Evolutionary conservation across 1,140 invertebrate species (phyloP).

Genomic region (Drosophila malerkotliana): DNA sequence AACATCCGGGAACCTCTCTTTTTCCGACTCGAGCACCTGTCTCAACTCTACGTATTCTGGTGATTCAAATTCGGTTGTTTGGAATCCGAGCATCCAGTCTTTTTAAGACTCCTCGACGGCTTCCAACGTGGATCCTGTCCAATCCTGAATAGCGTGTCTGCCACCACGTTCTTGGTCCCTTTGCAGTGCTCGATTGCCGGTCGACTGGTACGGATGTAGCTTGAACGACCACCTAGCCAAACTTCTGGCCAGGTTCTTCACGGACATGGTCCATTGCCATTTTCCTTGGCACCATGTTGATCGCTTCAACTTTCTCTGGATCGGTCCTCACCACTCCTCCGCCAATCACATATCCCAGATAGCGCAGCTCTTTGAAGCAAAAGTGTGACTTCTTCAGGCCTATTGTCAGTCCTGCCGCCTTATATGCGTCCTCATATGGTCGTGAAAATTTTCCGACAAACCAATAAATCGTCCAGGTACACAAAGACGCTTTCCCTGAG

Average conservation of each 20-base stretch:
- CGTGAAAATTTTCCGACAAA: constrained; percentile 46
- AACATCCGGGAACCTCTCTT: neutral
- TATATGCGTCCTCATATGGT: neutral
- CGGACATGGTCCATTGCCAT: constrained; percentile 2
- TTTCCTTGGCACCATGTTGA: constrained; percentile 16
- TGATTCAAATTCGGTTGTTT: constrained; percentile 4
- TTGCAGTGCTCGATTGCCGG: neutral
- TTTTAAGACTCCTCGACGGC: neutral
- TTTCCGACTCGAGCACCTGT: neutral
- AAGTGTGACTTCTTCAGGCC: constrained; percentile 84
- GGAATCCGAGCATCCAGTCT: neutral
- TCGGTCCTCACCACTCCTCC: constrained; percentile 26
- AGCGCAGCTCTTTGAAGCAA: constrained; percentile 46
- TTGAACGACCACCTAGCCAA: neutral
- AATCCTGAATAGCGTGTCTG: neutral
- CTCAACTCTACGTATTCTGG: neutral
- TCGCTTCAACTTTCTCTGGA: constrained; percentile 41
- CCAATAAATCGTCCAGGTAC: constrained; percentile 68
- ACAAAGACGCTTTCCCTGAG: constrained; percentile 45
- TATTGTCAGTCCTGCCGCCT: constrained; percentile 80
- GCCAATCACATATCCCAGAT: constrained; percentile 24
- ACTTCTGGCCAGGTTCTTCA: constrained; percentile 1
- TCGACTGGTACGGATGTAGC: neutral
- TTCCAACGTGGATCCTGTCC: neutral
- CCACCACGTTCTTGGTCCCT: constrained; percentile 7